These are phyloP conservation scores for Burhinus oedicnemus DNA, from an alignment of 2,113 vertebrate species.

Conservation along the genomic window DNA sequence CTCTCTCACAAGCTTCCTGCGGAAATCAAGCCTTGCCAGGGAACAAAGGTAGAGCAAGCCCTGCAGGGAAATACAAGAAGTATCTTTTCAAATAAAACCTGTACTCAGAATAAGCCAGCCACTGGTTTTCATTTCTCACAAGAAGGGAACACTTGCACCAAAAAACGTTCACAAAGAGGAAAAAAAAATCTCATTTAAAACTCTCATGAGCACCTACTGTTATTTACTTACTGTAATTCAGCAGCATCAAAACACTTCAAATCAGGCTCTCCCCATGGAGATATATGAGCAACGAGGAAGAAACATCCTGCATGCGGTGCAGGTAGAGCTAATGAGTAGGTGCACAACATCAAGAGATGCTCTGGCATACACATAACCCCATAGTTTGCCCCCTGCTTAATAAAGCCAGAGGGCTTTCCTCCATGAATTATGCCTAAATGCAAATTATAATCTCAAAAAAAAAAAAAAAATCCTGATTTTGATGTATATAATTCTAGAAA, in stretches of 20 bases:
- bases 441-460: neutral
- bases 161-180: accelerated
- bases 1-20: neutral
- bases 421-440: accelerated
- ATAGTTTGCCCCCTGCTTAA: accelerated
- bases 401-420: neutral
- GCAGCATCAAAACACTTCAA: neutral
- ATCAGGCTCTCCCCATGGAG: accelerated
- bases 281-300: accelerated
- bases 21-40: neutral
- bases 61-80: neutral
- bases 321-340: neutral
- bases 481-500: too few species aligned
- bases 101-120: neutral
- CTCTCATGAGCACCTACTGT: neutral
- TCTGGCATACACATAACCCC: neutral
- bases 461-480: accelerated
- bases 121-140: accelerated
- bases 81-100: neutral
- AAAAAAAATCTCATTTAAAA: neutral
- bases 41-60: neutral
- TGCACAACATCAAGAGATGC: neutral
- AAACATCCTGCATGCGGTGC: accelerated
- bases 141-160: accelerated
- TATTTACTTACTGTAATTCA: neutral